Evolutionary conservation across 2,113 vertebrate genomes (phyloP).

Genomic region (human (Homo sapiens)): GRCh38 chr21:17390501-17391000

Average conservation of each 20-base stretch:
- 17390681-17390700: neutral
- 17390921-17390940: neutral
- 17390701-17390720: neutral
- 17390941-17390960: neutral
- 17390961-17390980: neutral
- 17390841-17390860: neutral
- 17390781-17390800: neutral
- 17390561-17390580: accelerated
- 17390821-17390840: neutral
- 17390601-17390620: neutral
- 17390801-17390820: neutral
- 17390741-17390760: neutral
- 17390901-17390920: neutral
- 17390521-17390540: too few relatives aligned
- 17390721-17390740: neutral
- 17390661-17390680: neutral
- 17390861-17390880: neutral
- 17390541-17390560: too few relatives aligned
- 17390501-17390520: too few relatives aligned
- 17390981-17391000: neutral
- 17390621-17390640: neutral
- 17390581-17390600: neutral
- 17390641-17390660: neutral
- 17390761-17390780: neutral
- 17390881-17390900: neutral